Evolutionary conservation across 2,888 invertebrate species (phyloP).

Genomic region (Thalpophila matura): DNA sequence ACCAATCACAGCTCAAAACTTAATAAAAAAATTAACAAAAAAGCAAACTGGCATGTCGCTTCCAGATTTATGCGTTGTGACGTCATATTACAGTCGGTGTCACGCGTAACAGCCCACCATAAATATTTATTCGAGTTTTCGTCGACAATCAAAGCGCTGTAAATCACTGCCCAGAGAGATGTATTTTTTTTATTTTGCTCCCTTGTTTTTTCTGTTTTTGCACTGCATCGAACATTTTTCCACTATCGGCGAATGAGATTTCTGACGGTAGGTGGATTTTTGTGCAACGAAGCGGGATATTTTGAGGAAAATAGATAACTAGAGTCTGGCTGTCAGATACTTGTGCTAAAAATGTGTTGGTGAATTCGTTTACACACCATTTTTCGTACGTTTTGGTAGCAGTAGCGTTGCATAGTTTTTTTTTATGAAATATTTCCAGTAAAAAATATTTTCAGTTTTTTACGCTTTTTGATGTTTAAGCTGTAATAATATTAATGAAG

Average conservation of each 20-base stretch:
- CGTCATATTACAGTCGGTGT: constrained; percentile 62
- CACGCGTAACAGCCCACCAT: constrained; percentile 62
- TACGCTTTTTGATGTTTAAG: too few relatives aligned
- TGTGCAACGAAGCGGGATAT: constrained; percentile 11
- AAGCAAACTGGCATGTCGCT: constrained; percentile 35
- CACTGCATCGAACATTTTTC: constrained; percentile 63
- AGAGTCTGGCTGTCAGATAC: constrained; percentile 11
- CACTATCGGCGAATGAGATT: constrained; percentile 34
- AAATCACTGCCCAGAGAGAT: constrained; percentile 67
- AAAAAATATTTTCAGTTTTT: too few relatives aligned
- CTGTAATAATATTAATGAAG: too few relatives aligned
- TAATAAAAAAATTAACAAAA: constrained; percentile 40
- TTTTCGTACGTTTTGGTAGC: not conserved
- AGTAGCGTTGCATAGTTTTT: not conserved
- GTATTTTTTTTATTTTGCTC: constrained; percentile 37
- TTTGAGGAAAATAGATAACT: constrained; percentile 19
- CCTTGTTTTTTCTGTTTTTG: constrained; percentile 44
- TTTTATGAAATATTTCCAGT: not conserved
- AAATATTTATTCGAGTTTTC: constrained; percentile 71
- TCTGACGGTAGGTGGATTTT: constrained; percentile 33
- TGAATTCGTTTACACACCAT: not conserved
- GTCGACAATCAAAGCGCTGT: constrained; percentile 72
- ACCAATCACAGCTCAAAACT: constrained; percentile 36
- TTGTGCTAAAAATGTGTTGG: constrained; percentile 12
- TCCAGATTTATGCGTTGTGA: constrained; percentile 59